Conservation (phyloP, 1,140 invertebrate species). For the Lordiphosa mommai region DNA sequence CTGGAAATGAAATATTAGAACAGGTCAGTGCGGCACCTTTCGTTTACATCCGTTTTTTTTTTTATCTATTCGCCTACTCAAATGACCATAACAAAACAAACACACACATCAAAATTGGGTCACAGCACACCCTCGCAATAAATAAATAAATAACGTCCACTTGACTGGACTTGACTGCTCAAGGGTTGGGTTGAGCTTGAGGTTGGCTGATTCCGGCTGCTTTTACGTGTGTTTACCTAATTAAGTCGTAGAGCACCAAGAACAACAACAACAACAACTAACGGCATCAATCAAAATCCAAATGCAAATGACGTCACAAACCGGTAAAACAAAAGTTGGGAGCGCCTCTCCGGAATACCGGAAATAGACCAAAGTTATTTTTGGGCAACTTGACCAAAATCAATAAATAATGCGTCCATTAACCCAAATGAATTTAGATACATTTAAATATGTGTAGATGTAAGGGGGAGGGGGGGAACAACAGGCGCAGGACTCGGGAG, state of each 20-base stretch:
- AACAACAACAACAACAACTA: conserved; percentile 24
- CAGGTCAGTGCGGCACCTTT: conserved; percentile 56
- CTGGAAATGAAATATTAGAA: conserved; percentile 34
- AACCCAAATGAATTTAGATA: conserved; percentile 48
- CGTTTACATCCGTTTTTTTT: conserved; percentile 10
- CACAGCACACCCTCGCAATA: conserved; percentile 15
- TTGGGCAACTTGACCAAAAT: conserved; percentile 35
- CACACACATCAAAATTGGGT: conserved; percentile 30
- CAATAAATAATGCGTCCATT: conserved; percentile 64
- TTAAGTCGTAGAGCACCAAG: conserved; percentile 49
- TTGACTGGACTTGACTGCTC: conserved; percentile 11
- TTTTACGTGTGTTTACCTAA: conserved; percentile 52
- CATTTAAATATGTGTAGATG: background rate
- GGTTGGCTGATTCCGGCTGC: conserved; percentile 18
- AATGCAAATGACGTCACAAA: conserved; percentile 14
- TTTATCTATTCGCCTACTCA: background rate
- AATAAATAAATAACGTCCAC: conserved; percentile 10
- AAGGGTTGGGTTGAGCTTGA: background rate
- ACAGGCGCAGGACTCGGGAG: background rate
- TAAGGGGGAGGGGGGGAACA: background rate
- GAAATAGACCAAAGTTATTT: conserved; percentile 63
- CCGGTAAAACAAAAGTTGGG: conserved; percentile 13
- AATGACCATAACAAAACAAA: conserved; percentile 20
- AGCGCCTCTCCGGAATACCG: conserved; percentile 5
- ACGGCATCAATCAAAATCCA: conserved; percentile 27